Evolutionary conservation across 1,140 invertebrate species (phyloP), one percentile per base, ranked within the genome.

Genomic region (Colletes gigas): DNA sequence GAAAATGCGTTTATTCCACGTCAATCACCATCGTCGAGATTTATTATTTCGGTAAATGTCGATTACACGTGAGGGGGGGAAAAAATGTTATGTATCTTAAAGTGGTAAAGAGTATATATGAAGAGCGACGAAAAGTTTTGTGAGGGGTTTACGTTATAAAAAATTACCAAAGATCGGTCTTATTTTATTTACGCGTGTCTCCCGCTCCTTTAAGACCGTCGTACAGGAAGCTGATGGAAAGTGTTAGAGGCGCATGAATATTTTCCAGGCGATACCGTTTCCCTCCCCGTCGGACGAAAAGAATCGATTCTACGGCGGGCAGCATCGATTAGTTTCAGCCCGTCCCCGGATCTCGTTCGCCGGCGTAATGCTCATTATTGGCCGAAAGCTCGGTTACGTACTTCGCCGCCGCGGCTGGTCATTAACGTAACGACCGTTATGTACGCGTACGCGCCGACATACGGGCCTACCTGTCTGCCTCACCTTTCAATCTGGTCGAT

Each of bases 361-460:
- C 6, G 50, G 10, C 19, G 59, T 73, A 83, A 69, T 77, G 63
- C 72, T 83, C 67, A 66, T 73, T 80, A 83, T 77, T 70, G 68
- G 44, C 79, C 72, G 60, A 66, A 66, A 85, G 76, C 69, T 83
- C 76, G 68, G 57, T 83, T 82, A 82, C 72, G 66, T 84, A 73
- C 52, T 54, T 52, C 80, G 19, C 50, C 39, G 60, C 21, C 52
- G 39, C 44, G 21, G 10, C 71, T 47, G 60, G 65, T 83, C 84
- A 87, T 87, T 87, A 86, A 86, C 70, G 81, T 81, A 86, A 87
- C 81, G 77, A 86, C 65, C 71, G 74, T 86, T 86, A 87, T 78
- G 78, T 68, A 73, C 68, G 62, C 74, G 54, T 71, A 41, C 69
- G 9, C 59, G 21, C 41, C 78, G 63, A 54, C 63, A 55, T 71